Evolutionary conservation across 2,113 vertebrate species (phyloP), one percentile per base, ranked within the genome.

Genomic region (Spea multiplicata): DNA sequence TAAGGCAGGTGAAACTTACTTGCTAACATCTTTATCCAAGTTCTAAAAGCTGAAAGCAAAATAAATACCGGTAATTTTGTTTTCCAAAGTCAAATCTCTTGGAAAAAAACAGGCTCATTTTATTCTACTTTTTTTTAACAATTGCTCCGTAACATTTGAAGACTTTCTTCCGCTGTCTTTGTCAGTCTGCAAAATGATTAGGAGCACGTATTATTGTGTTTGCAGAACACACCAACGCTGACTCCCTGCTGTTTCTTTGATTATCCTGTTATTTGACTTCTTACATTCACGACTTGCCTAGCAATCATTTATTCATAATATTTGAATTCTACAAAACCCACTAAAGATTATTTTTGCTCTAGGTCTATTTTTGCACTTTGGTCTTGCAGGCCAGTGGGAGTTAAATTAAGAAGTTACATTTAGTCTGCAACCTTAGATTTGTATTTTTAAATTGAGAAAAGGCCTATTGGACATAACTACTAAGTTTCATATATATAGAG

Each of bases 201-300:
- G 76, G 69, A 78, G 65, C 76, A 78, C 76, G 72, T 71, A 78
- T 53, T 78, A 72, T 78, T 78, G 47, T 78, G 64, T 78, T 78
- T 78, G 69, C 69, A 52, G 69, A 70, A 78, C 71, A 68, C 48
- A 72, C 59, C 62, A 72, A 53, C 66, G 69, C 69, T 16, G 59
- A 61, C 30, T 72, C 61, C 76, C 76, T 16, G 76, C 76, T 78
- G 76, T 50, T 61, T 65, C 59, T 72, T 72, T 78, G 69, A 78
- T 78, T 78, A 78, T 78, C 69, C 69, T 65, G 76, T 78, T 78
- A 78, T 78, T 59, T 78, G 72, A 78, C 76, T 78, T 30, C 10
- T 78, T 62, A 61, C 76, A 71, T 78, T 78, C 68, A 72, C 68
- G 72, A 72, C 69, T 78, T 55, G 47, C 46, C 68, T 50, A 48